Conservation (phyloP, 2,797 vertebrate species). For the Lacerta viridis region DNA sequence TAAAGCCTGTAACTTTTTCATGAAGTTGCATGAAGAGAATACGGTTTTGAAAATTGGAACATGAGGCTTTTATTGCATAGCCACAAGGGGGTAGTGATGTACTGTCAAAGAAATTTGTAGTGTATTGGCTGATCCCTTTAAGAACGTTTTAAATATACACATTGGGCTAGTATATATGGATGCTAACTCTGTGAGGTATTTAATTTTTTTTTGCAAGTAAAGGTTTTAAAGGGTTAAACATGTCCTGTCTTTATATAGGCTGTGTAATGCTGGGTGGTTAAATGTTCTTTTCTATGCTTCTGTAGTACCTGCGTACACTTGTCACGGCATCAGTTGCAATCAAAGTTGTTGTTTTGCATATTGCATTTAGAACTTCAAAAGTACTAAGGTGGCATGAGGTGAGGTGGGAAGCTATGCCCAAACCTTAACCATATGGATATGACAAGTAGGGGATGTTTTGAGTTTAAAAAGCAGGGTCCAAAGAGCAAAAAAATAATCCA, state of each 20-base stretch:
- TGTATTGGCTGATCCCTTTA: constrained; percentile 58
- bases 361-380: constrained; percentile 29
- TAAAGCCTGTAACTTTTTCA: constrained; percentile 36
- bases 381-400: background rate
- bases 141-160: constrained; percentile 64
- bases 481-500: constrained; percentile 32
- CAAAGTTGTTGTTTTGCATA: constrained; percentile 28
- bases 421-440: constrained; percentile 10
- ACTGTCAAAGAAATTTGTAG: constrained; percentile 79
- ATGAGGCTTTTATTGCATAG: constrained; percentile 75
- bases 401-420: constrained; percentile 23
- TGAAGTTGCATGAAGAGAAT: constrained; percentile 52
- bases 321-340: background rate
- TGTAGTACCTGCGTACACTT: background rate
- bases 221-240: constrained; percentile 83
- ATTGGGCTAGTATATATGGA: constrained; percentile 68
- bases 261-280: constrained; percentile 19
- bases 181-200: constrained; percentile 73
- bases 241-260: constrained; percentile 72
- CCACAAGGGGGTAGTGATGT: constrained; percentile 95
- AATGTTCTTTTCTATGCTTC: background rate
- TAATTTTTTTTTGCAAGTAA: constrained; percentile 70
- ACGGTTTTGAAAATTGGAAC: constrained; percentile 48
- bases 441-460: background rate
- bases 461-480: background rate